Percentiles rank a stretch among this genome's conserved stretches.
Conservation (phyloP, 1,140 invertebrate species). For the Drosophila equinoxialis region DNA sequence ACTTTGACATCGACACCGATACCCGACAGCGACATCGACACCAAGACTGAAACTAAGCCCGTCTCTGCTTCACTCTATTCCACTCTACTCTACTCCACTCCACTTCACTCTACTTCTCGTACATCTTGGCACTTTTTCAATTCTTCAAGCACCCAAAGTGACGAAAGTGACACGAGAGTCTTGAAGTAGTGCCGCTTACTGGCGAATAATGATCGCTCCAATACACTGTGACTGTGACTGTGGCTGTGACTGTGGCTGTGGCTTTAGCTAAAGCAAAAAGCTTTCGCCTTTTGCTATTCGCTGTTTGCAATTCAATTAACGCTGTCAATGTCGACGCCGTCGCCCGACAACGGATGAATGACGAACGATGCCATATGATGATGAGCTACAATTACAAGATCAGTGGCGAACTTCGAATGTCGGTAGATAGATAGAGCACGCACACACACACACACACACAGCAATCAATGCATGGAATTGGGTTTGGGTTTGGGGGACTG, state of each 20-base stretch:
- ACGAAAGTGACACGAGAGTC: conserved; percentile 13
- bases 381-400: conserved; percentile 66
- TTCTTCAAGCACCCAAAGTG: conserved; percentile 11
- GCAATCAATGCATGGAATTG: not conserved
- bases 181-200: not conserved
- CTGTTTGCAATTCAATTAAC: conserved; percentile 80
- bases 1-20: conserved; percentile 5
- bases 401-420: conserved; percentile 30
- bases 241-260: not conserved
- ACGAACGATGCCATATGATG: conserved; percentile 18
- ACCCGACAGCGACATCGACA: not conserved
- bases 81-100: not conserved
- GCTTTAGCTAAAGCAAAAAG: not conserved
- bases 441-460: too few species aligned
- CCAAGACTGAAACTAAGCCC: not conserved
- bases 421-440: not conserved
- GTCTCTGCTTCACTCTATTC: not conserved
- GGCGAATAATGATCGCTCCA: conserved; percentile 10
- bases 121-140: conserved; percentile 1
- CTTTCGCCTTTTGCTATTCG: conserved; percentile 17
- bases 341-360: conserved; percentile 1
- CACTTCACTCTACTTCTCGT: not conserved
- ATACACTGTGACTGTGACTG: not conserved
- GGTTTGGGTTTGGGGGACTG: not conserved
- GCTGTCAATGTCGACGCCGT: conserved; percentile 51